Evolutionary conservation across 2,113 vertebrate species (phyloP), one percentile per base, ranked within the genome.

Genomic region (Malurus alboscapulatus): DNA sequence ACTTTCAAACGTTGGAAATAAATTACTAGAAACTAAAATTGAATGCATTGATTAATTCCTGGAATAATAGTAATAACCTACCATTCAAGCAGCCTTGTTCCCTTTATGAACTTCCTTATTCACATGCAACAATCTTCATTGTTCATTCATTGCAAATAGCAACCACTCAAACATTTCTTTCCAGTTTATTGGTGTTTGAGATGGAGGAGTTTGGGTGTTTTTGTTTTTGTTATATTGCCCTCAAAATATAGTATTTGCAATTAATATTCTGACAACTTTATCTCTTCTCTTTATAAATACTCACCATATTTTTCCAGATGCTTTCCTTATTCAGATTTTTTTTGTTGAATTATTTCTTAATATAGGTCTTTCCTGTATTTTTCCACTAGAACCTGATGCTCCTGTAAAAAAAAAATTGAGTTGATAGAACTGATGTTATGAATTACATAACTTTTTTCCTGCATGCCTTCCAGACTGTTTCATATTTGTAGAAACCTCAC

Each of bases 141-240:
- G 69, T 27, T 40, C 29, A 27, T 74, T 88, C 26, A 55, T 48
- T 88, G 88, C 38, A 91, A 44, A 81, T 2, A 77, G 14, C 38
- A 74, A 20, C 13, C 24, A 10, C 29, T 15, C 71, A 18, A 81
- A 81, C 0, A 2, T 58, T 75, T 85, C 27, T 57, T 88, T 84
- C 4, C 44, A 51, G 6, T 44, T 69, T 68, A 38, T n/a, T 2
- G 12, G 4, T 6, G 0, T 17, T 74, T n/a, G 6, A 12, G 10
- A 34, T 10, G 8, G 7, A 1, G 2, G 1, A 5, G 1, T 38
- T 30, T 34, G 17, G 9, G 5, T 6, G 1, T 1, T 14, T 61
- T 65, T 83, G 36, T 38, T 38, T 29, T 66, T 7, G 4, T 53
- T 69, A 50, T 4, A 11, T 44, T 69, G 80, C 73, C 47, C 55